Percentiles rank a stretch among this genome's conserved stretches.
Evolutionary conservation across 2,113 vertebrate genomes (phyloP).

Genomic region (Bettongia penicillata): DNA sequence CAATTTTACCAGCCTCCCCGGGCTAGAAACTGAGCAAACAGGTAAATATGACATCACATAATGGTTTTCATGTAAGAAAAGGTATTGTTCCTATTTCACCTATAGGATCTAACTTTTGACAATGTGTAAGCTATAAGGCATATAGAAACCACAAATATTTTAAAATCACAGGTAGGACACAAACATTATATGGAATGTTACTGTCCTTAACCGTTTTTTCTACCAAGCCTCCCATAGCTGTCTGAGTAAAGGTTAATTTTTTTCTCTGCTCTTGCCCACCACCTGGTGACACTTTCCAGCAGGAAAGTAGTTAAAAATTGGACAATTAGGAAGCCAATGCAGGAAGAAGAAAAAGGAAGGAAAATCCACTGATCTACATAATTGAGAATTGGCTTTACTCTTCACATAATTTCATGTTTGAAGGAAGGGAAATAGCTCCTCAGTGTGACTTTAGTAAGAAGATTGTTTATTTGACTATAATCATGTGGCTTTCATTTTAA

Average conservation of each 20-base stretch:
- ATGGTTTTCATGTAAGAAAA: slow-evolving; percentile 48
- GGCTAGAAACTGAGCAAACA: slow-evolving; percentile 91
- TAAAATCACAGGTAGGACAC: slow-evolving; percentile 1
- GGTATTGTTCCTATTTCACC: background rate
- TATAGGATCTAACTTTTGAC: background rate
- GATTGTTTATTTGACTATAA: slow-evolving; percentile 29
- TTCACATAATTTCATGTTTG: slow-evolving; percentile 20
- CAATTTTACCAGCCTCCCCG: slow-evolving; percentile 97
- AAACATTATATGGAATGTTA: slow-evolving; percentile 18
- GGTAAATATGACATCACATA: slow-evolving; percentile 71
- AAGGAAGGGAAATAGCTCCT: slow-evolving; percentile 28
- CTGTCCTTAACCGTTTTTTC: background rate
- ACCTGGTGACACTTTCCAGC: background rate
- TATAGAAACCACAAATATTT: background rate
- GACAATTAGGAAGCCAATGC: slow-evolving; percentile 5
- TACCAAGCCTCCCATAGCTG: background rate
- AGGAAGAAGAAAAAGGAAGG: slow-evolving; percentile 17
- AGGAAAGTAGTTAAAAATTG: slow-evolving; percentile 11
- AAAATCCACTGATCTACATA: background rate
- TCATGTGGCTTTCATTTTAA: slow-evolving; percentile 14
- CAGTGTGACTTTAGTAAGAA: background rate
- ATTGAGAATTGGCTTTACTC: slow-evolving; percentile 20
- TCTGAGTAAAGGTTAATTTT: background rate
- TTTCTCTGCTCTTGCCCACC: background rate
- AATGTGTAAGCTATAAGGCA: background rate